phyloP scores from a whole-genome alignment of 2,113 vertebrate genomes.

The Phrynocephalus versicolor region DNA sequence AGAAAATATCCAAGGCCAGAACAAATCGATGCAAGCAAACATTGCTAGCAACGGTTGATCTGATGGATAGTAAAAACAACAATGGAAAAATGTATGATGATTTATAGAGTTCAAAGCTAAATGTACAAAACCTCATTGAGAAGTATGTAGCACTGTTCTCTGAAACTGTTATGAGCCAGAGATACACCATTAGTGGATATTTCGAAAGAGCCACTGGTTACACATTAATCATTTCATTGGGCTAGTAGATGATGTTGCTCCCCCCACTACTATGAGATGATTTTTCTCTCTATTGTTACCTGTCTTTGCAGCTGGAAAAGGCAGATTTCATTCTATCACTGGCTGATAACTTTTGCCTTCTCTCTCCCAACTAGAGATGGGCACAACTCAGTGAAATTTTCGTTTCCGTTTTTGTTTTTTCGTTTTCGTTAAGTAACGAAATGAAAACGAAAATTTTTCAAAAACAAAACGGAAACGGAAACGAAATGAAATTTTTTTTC shows the following conservation, averaged over 20 bases:
- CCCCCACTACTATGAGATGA: background rate
- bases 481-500: no score
- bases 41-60: slow-evolving; percentile 17
- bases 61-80: background rate
- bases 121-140: background rate
- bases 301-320: background rate
- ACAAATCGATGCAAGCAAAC: slow-evolving; percentile 14
- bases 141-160: background rate
- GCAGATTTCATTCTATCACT: background rate
- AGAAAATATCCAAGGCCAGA: background rate
- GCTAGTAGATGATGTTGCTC: background rate
- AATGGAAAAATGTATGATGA: background rate
- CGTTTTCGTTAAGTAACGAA: no score
- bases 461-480: no score
- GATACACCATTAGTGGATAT: background rate
- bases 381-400: no score
- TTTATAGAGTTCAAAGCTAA: slow-evolving; percentile 22
- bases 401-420: no score
- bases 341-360: background rate
- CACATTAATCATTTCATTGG: background rate
- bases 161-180: background rate
- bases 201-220: background rate
- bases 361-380: no score
- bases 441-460: no score
- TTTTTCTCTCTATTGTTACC: background rate